Evolutionary conservation across 2,797 vertebrate genomes (phyloP).

Genomic region (Lepus oiostolus): DNA sequence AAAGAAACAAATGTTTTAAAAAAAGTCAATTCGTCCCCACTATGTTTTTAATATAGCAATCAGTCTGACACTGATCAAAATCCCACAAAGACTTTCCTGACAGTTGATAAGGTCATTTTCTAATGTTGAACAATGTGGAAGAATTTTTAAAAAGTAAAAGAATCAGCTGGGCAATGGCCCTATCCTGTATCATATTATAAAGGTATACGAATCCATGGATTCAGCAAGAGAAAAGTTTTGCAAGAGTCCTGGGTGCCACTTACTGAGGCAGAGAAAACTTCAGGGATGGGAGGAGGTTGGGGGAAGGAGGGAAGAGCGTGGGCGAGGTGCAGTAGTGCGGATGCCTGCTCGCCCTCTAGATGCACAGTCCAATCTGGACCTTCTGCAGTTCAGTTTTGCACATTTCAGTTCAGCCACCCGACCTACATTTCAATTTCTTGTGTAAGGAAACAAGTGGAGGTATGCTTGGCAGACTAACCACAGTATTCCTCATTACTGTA

Average conservation of each 20-base stretch:
- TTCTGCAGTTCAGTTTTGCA: not conserved
- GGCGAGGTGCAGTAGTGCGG: not conserved
- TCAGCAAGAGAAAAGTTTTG: not conserved
- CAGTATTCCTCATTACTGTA: not conserved
- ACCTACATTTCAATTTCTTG: not conserved
- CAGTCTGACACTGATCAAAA: slow-evolving; percentile 9
- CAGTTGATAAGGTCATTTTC: not conserved
- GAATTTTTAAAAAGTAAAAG: not conserved
- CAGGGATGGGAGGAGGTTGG: not conserved
- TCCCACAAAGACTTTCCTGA: not conserved
- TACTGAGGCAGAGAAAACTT: not conserved
- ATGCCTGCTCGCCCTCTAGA: not conserved
- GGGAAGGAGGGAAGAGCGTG: not conserved
- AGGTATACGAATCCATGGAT: not conserved
- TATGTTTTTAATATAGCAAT: slow-evolving; percentile 11
- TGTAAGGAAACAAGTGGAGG: not conserved
- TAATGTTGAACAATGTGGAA: not conserved
- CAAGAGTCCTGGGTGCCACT: not conserved
- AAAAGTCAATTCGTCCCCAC: not conserved
- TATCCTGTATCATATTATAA: not conserved
- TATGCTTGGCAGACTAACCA: not conserved
- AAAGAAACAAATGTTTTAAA: too few relatives aligned
- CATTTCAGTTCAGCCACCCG: not conserved
- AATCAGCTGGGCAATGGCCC: not conserved
- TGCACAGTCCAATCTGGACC: too few relatives aligned